Conservation (phyloP, 92 coral and sea anemone species). For the Chrysogorgia sp. region DNA sequence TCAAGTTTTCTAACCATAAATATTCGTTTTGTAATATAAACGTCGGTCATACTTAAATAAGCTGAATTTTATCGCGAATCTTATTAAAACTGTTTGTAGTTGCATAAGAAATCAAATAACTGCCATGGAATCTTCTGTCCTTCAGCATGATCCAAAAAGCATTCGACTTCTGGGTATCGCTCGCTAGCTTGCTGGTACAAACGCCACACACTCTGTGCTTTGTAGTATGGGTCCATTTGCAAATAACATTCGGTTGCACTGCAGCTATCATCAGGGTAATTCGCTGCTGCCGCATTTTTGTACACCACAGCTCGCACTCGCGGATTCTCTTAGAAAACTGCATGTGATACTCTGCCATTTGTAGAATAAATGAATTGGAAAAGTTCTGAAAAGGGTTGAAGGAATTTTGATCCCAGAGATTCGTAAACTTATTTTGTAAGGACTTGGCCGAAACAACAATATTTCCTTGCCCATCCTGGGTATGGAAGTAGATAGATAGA, state of each 20-base stretch:
- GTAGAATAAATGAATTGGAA: slow-evolving; percentile 53
- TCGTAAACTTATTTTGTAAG: slow-evolving; percentile 33
- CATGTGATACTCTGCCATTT: slow-evolving; percentile 54
- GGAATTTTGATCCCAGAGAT: slow-evolving; percentile 56
- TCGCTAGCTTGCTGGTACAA: slow-evolving; percentile 1
- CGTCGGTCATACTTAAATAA: too few species aligned
- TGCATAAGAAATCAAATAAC: too few species aligned
- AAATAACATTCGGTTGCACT: slow-evolving; percentile 4
- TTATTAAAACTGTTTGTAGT: too few species aligned
- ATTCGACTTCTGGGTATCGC: slow-evolving; percentile 31
- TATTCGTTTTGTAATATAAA: too few species aligned
- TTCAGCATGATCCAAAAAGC: too few species aligned
- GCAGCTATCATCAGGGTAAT: slow-evolving; percentile 31
- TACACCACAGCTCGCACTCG: slow-evolving; percentile 50
- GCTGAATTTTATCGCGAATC: too few species aligned
- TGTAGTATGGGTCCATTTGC: slow-evolving; percentile 35
- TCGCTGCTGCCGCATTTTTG: slow-evolving; percentile 34
- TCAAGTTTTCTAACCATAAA: too few species aligned
- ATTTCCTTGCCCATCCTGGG: slow-evolving; percentile 60
- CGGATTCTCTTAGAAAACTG: slow-evolving; percentile 40
- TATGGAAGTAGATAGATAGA: too few species aligned
- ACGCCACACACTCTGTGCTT: slow-evolving; percentile 30
- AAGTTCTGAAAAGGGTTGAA: slow-evolving; percentile 43
- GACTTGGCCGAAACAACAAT: slow-evolving; percentile 36
- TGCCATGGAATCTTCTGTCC: too few species aligned